Evolutionary conservation across 2,797 vertebrate species (phyloP).

Genomic region (Trematomus bernacchii): DNA sequence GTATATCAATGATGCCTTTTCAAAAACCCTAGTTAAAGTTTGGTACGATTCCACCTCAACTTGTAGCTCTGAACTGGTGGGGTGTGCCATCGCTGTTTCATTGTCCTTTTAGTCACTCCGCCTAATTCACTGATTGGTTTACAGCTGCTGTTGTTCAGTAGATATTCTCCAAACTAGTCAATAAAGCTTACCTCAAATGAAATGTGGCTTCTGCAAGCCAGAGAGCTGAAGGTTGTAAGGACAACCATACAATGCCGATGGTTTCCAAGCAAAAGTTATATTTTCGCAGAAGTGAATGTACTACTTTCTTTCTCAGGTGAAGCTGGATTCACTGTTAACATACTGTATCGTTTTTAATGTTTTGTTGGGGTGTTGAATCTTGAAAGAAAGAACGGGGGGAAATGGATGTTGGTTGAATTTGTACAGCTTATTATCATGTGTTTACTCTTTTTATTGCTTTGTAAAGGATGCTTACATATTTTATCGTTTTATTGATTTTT

Average conservation of each 20-base stretch:
- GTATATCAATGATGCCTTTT: background rate
- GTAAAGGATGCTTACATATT: conserved; percentile 13
- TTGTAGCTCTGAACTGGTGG: background rate
- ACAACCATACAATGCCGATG: conserved; percentile 5
- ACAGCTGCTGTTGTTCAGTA: conserved; percentile 6
- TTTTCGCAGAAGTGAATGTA: conserved; percentile 64
- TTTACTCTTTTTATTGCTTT: conserved; percentile 46
- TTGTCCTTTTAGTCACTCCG: rapidly evolving
- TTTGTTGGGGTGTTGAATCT: conserved; percentile 25
- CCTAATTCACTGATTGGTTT: background rate
- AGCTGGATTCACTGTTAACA: conserved; percentile 38
- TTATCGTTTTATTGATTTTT: conserved; percentile 17
- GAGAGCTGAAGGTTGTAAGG: background rate
- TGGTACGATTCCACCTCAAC: background rate
- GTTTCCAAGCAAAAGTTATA: conserved; percentile 33
- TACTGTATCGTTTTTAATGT: conserved; percentile 32
- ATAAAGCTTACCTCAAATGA: background rate
- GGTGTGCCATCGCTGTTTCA: background rate
- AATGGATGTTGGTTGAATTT: conserved; percentile 18
- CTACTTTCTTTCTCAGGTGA: conserved; percentile 46
- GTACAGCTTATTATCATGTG: background rate
- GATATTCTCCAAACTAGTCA: background rate
- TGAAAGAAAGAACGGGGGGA: background rate
- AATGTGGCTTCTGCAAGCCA: background rate
- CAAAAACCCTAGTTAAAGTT: background rate